Evolutionary conservation across 2,888 invertebrate genomes (phyloP).

Genomic region (Biston betularia): DNA sequence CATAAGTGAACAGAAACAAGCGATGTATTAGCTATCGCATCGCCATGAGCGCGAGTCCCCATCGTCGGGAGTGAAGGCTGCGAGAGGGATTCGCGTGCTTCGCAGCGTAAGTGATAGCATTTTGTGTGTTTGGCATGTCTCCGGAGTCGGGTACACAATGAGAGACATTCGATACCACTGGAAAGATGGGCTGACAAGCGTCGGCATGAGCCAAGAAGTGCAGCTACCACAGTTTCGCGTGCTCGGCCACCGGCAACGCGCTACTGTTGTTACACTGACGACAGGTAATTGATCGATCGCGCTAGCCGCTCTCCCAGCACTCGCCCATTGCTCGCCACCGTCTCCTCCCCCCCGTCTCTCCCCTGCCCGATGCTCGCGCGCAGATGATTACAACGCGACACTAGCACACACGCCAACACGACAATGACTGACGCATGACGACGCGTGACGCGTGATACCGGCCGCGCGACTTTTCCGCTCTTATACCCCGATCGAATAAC

Average conservation of each 20-base stretch:
- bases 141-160: constrained; percentile 98
- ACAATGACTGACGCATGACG: constrained; percentile 78
- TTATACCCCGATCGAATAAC: constrained; percentile 76
- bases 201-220: constrained; percentile 98
- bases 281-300: constrained; percentile 92
- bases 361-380: constrained; percentile 82
- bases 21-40: constrained; percentile 36
- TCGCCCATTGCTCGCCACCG: constrained; percentile 77
- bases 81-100: constrained; percentile 70
- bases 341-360: constrained; percentile 81
- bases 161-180: constrained; percentile 98
- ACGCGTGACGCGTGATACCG: constrained; percentile 75
- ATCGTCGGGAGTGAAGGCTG: constrained; percentile 62
- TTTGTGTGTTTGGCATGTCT: constrained; percentile 87
- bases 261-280: constrained; percentile 97
- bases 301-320: constrained; percentile 74
- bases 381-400: constrained; percentile 77
- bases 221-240: constrained; percentile 98
- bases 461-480: constrained; percentile 76
- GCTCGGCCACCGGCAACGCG: constrained; percentile 97
- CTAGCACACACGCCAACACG: constrained; percentile 81
- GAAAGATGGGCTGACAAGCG: constrained; percentile 96
- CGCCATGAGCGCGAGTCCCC: constrained; percentile 59
- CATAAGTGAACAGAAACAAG: constrained; percentile 58
- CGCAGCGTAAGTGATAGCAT: constrained; percentile 86